Evolutionary conservation across 2,113 vertebrate genomes (phyloP).

Genomic region (Chroicocephalus ridibundus): DNA sequence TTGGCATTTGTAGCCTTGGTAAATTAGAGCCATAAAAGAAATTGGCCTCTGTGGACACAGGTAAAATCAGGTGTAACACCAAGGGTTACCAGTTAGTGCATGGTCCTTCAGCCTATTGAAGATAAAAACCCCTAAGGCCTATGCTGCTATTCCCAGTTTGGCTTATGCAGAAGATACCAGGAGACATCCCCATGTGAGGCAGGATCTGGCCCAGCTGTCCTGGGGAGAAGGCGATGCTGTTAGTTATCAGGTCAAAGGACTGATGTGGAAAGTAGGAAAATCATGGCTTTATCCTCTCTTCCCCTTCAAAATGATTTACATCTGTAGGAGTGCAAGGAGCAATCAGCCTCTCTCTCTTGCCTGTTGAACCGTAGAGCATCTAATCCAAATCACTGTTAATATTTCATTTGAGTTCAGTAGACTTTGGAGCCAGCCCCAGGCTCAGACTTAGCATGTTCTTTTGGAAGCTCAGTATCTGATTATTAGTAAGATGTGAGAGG

Average conservation of each 20-base stretch:
- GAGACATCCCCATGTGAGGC: not conserved
- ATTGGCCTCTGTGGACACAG: not conserved
- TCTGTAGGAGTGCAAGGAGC: not conserved
- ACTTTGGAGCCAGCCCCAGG: constrained; percentile 52
- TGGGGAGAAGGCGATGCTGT: not conserved
- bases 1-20: constrained; percentile 37
- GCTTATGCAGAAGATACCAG: not conserved
- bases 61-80: constrained; percentile 11
- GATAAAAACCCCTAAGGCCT: not conserved
- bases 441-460: constrained; percentile 43
- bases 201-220: not conserved
- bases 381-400: constrained; percentile 54
- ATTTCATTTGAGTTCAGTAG: constrained; percentile 22
- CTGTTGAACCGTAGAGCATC: not conserved
- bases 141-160: not conserved
- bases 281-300: not conserved
- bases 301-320: constrained; percentile 12
- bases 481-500: constrained; percentile 57
- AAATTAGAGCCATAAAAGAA: constrained; percentile 30
- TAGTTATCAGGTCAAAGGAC: not conserved
- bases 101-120: not conserved
- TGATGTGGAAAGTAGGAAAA: not conserved
- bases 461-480: constrained; percentile 43
- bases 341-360: constrained; percentile 20
- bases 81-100: not conserved